Base-by-base conservation (phyloP, 2,113 vertebrate species). In the Vidua macroura region DNA sequence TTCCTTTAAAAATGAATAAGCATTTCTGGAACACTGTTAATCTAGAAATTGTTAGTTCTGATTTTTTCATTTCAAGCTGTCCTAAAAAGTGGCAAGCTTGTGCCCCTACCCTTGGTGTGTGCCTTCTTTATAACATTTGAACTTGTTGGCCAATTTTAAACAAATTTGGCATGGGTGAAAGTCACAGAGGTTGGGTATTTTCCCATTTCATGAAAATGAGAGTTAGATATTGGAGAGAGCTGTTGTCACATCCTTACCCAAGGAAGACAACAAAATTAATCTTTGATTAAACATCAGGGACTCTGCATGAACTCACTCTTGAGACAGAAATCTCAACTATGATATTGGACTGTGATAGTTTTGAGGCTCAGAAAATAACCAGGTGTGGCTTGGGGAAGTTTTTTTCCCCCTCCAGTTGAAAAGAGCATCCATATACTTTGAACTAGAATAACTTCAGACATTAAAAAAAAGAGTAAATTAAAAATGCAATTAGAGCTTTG, bases 331-430 rank as follows among this genome's bases (percentile, higher is more conserved):
- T 87, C 31, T 85, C 28, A 15, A 1, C 48, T 67, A 44, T 46
- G 35, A 59, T 89, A 81, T 55, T 78, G 66, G 51, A 51, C 24
- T 82, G 60, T 52, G 30, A 52, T 72, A 49, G 15, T 72, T 94
- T 43, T 60, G n/a, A 68, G 53, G 43, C 30, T 93, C 73, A 91
- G 55, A 88, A 88, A 83, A 78, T 33, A 74, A 62, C 68, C 51
- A 93, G 25, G 8, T 46, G 4, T 7, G 15, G 5, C 23, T 63
- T 48, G 37, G 62, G 53, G 27, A 68, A 18, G 33, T 31, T 48
- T 7, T 4, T 60, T 70, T 33, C 1, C 3, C 10, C 21, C 6
- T 44, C 24, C 4, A 30, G 9, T 49, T 3, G 0, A 58, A 92
- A 69, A 70, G 27, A 83, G 1, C 27, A 74, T 69, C 20, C 25